Conservation (phyloP, 2,888 invertebrate genomes). For the Drosophila mimetica region DNA sequence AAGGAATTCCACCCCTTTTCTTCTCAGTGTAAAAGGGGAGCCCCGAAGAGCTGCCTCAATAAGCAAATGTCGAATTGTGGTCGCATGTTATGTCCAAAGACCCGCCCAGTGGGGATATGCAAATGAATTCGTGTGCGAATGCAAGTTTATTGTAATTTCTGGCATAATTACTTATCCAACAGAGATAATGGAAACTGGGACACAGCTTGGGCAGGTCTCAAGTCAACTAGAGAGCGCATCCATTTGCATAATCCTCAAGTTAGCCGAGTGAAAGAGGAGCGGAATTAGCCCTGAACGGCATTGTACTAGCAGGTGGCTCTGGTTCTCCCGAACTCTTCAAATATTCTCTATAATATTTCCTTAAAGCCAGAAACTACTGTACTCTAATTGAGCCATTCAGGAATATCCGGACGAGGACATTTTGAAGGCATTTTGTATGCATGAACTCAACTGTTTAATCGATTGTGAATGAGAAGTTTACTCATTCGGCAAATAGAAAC, state of each 20-base stretch:
- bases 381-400: conserved; percentile 2
- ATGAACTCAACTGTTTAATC: conserved; percentile 15
- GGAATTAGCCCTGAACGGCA: conserved; percentile 30
- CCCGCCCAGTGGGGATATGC: conserved; percentile 44
- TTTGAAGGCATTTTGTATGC: conserved; percentile 9
- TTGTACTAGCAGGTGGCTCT: conserved; percentile 22
- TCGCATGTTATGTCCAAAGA: conserved; percentile 37
- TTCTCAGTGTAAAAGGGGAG: neutral
- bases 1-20: too few species aligned
- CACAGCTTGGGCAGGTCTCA: conserved; percentile 31
- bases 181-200: conserved; percentile 56
- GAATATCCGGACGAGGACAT: neutral
- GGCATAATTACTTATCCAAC: conserved; percentile 68
- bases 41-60: conserved; percentile 13
- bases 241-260: conserved; percentile 60
- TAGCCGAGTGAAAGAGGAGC: conserved; percentile 9
- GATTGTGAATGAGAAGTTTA: conserved; percentile 30
- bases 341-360: neutral
- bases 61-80: conserved; percentile 47
- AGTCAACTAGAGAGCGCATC: conserved; percentile 30
- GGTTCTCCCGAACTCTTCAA: neutral
- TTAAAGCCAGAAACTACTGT: neutral
- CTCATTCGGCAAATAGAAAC: conserved; percentile 1
- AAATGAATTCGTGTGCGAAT: conserved; percentile 48
- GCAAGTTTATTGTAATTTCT: conserved; percentile 58